Base-by-base conservation (phyloP, 2,113 vertebrate species). In the Sylvilagus bachmani region DNA sequence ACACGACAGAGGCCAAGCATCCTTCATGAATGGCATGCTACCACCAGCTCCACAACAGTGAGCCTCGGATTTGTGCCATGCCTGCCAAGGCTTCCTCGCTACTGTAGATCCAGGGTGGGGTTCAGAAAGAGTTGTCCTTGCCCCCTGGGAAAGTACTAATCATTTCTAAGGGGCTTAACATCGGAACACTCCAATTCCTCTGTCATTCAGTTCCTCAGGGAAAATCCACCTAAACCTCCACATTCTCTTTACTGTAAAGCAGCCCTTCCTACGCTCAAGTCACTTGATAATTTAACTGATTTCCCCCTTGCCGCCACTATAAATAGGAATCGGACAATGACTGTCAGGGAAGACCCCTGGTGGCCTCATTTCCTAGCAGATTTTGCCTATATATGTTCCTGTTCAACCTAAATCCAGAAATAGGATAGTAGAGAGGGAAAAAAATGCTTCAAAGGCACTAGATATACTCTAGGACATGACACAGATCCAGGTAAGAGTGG, bases 1-100 rank as follows among this genome's bases (percentile, higher is more conserved):
- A 95, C 62, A 97, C 53, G 90, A 97, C 92, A 96, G 77, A 95
- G 81, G 90, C 79, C 89, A 96, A 93, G 83, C 17, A 75, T 87
- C 80, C 84, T 88, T 95, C 78, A 82, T 67, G 90, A 96, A 93
- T 89, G 86, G 75, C 86, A 91, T 95, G 91, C 44, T 70, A 91
- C 77, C 80, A 87, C 83, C 89, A 97, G 64, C 14, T 85, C 64
- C 90, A 75, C 2, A 61, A 82, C 7, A 74, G 58, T 69, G 75
- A 95, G 80, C 51, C 74, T 81, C 1, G 5, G 44, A 96, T 95
- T 92, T 90, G 85, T 86, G 86, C 36, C 88, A 14, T 69, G 87
- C 62, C 86, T 85, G 70, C 79, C 53, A 92, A 93, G 36, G 61
- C 31, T 53, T 90, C 74, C 64, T 49, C 55, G 83, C 55, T 90